Percentiles rank a stretch among this genome's conserved stretches.
Conservation (phyloP, 1,140 invertebrate genomes). For the Hesperophylax magnus region DNA sequence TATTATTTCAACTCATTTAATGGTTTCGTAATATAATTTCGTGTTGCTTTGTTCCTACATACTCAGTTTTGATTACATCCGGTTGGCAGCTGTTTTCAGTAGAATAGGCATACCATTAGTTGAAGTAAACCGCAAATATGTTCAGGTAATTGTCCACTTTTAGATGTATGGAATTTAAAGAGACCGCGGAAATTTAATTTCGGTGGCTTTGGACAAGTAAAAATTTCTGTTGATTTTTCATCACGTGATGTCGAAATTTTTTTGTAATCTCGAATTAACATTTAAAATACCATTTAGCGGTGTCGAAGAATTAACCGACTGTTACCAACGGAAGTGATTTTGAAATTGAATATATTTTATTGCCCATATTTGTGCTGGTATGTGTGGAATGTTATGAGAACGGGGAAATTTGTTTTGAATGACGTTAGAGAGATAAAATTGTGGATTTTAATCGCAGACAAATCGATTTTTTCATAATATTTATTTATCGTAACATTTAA, state of each 20-base stretch:
- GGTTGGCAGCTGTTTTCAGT: not conserved
- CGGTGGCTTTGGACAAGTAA: not conserved
- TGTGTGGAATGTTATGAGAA: no score
- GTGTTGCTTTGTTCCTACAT: not conserved
- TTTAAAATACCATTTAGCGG: slow-evolving; percentile 5
- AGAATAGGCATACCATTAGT: slow-evolving; percentile 3
- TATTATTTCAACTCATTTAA: not conserved
- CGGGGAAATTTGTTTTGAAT: no score
- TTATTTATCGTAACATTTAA: no score
- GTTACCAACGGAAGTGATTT: not conserved
- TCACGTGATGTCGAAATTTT: not conserved
- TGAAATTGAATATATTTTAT: no score
- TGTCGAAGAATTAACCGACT: not conserved
- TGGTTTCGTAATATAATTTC: slow-evolving; percentile 9
- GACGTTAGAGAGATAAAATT: no score
- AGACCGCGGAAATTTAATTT: not conserved
- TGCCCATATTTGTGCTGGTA: no score
- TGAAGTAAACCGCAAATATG: slow-evolving; percentile 15
- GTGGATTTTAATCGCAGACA: no score
- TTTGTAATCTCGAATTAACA: not conserved
- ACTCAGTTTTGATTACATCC: slow-evolving; percentile 12
- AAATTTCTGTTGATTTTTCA: not conserved
- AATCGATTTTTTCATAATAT: no score
- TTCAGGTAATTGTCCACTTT: slow-evolving; percentile 8
- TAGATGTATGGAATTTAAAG: not conserved